Base-by-base conservation (phyloP, 2,888 invertebrate species). In the Drosophila aldrichi region DNA sequence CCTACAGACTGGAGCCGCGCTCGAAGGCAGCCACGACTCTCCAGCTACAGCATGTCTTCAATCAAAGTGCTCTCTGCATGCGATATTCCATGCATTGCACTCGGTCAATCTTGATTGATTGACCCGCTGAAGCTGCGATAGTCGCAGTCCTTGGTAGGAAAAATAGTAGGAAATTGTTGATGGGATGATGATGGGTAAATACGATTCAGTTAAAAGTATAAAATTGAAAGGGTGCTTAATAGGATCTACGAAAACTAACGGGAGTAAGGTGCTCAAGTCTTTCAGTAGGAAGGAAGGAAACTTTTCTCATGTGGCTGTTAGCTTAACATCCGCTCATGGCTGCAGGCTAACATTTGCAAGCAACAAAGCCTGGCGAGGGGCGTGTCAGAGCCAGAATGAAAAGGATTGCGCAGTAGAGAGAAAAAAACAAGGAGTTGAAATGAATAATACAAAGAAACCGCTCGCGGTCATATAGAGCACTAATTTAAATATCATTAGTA, bases 401-500 rank as follows among this genome's bases (percentile, higher is more conserved):
- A 46, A 41, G 48, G 43, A 71, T 29, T 43, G 41, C 18, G 48
- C 52, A 63, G 32, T 55, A 48, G 14, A 34, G 29, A 5, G 14
- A 41, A 8, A 41, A 29, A 5, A 29, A 38, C 38, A 48, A 46
- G 18, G 44, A 72, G 46, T 48, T 40, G 54, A 51, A 68, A 71
- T 64, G 67, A 70, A 70, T 59, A 70, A 70, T 43, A 78, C 69
- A 80, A 80, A 70, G 71, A 52, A 74, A 74, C 44, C 62, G 79
- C 84, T 72, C 54, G 84, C 72, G 82, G 86, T 77, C 70, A 84
- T 77, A 65, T 74, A 86, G 83, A 86, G 84, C 73, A 80, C 90
- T 89, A 90, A 90, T 90, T 90, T 88, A 84, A 86, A 87, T 88
- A 82, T 88, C 90, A 88, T 87, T 89, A 88, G 87, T 76, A 64